phyloP scores from a whole-genome alignment of 2,888 invertebrate genomes.

The Callinectes sapidus region DNA sequence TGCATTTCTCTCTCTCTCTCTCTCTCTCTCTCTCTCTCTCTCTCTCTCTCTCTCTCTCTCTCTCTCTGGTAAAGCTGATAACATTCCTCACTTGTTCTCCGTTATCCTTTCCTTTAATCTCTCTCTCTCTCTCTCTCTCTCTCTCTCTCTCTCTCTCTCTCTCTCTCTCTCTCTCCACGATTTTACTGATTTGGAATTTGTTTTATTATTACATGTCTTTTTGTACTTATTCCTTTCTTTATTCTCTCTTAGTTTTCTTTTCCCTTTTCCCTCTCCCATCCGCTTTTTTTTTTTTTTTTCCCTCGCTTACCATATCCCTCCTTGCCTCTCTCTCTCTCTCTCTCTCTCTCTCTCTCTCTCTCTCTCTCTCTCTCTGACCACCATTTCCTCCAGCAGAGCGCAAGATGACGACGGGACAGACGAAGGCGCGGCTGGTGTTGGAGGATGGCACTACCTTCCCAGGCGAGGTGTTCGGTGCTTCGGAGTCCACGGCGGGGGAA shows the following conservation, averaged over 20 bases:
- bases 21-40: too few relatives aligned
- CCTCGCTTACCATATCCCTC: background rate
- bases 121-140: background rate
- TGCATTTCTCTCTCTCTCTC: too few relatives aligned
- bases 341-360: background rate
- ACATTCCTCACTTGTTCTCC: background rate
- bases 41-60: too few relatives aligned
- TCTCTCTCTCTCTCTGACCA: background rate
- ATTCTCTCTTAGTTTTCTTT: background rate
- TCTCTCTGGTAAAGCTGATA: too few relatives aligned
- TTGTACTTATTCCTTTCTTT: background rate
- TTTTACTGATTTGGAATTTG: background rate
- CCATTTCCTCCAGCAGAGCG: background rate
- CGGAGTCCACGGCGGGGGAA: constrained; percentile 65
- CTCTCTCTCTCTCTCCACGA: background rate
- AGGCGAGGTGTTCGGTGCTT: constrained; percentile 62
- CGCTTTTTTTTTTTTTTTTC: background rate
- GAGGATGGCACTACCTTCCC: constrained; percentile 53
- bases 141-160: background rate
- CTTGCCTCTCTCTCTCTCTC: background rate
- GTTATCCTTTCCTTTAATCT: background rate
- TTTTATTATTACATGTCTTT: background rate
- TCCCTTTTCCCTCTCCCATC: background rate
- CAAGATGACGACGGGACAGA: constrained; percentile 29
- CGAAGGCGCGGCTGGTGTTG: constrained; percentile 43